Conservation (phyloP, 2,888 invertebrate species). For the Nudaria mundana region DNA sequence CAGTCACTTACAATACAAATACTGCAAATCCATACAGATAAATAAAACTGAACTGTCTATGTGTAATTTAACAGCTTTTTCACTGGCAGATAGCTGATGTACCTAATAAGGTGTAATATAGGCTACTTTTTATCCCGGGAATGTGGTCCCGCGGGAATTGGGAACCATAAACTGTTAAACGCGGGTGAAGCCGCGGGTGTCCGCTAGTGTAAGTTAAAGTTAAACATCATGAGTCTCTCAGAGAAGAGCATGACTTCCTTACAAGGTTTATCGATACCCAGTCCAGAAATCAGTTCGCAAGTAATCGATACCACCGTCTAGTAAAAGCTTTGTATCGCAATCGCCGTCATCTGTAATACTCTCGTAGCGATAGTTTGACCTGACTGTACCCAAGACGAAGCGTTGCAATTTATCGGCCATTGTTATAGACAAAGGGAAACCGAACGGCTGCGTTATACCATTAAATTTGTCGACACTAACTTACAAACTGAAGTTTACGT, state of each 20-base stretch:
- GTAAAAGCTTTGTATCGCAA: conserved; percentile 2
- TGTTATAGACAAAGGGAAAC: conserved; percentile 4
- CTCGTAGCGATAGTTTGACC: background rate
- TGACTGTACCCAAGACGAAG: background rate
- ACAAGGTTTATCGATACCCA: background rate
- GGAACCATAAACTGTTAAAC: too few relatives aligned
- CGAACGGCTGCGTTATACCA: background rate
- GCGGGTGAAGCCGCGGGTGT: background rate
- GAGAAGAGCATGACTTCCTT: background rate
- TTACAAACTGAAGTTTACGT: too few relatives aligned
- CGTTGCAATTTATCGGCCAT: conserved; percentile 8
- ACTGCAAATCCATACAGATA: too few relatives aligned
- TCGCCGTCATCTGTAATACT: background rate
- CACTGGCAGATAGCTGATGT: too few relatives aligned
- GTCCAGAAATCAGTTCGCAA: background rate
- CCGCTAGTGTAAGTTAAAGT: background rate
- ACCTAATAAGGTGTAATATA: too few relatives aligned
- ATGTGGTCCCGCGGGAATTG: too few relatives aligned
- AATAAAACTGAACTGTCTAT: too few relatives aligned
- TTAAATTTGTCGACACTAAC: conserved; percentile 2
- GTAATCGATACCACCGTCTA: background rate
- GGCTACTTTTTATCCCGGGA: too few relatives aligned
- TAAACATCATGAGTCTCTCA: background rate
- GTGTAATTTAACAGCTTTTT: too few relatives aligned
- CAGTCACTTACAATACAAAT: too few relatives aligned